Base-by-base conservation (phyloP, 2,113 vertebrate genomes). In the Actenoides lindsayi region DNA sequence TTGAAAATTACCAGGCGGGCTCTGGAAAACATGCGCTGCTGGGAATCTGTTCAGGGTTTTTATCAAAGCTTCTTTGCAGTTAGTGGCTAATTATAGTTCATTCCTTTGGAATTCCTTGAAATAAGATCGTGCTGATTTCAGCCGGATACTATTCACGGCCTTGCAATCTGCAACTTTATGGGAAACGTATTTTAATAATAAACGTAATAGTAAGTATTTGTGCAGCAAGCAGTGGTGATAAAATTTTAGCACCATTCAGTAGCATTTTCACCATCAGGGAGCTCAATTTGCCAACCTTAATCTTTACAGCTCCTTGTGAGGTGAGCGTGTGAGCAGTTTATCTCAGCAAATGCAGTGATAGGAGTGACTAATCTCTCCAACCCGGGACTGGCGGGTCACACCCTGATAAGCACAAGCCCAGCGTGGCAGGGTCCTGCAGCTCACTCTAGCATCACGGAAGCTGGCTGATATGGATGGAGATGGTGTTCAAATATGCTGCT, bases 371-470 rank as follows among this genome's bases (percentile, higher is more conserved):
- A 88, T 73, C 94, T 85, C 48, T 89, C 33, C 46, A 27, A 62
- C 50, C 74, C n/a, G 5, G 57, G 56, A 65, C 56, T 48, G 33
- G 41, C 25, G 50, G 90, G 76, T 86, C 75, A 80, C 83, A 87
- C 73, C 54, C 64, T 5, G 39, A 83, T 85, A 77, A 80, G 75
- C 15, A 1, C 68, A 51, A 30, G 18, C 25, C 11, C 1, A 1
- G 44, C 2, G 0, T 5, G 19, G 48, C 63, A 24, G 7, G 27
- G 1, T 42, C 44, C 24, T 6, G 59, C 69, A 62, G 50, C 30
- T 69, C 0, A 0, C 77, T 35, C 5, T 3, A 27, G 17, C 1
- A 0, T 30, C 0, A 0, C 0, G 0, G 16, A 71, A 5, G 16
- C 6, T 33, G 62, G 28, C 42, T 73, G 16, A 19, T 35, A 15